Base-by-base conservation (phyloP, 2,888 invertebrate genomes). In the Dicyrtomina minuta region DNA sequence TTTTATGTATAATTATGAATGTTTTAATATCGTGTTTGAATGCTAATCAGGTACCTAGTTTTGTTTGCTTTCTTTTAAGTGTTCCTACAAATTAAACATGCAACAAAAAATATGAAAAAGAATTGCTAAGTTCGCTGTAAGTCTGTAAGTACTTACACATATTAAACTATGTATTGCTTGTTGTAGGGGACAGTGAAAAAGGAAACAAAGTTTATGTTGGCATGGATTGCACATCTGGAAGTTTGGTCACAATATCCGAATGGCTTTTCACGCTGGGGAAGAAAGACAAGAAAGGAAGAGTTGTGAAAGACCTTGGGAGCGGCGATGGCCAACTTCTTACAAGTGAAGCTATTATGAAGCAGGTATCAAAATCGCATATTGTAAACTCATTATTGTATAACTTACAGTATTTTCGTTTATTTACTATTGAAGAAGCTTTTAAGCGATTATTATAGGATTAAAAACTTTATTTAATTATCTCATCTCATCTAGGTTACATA, bases 131-230 rank as follows among this genome's bases (percentile, higher is more conserved):
- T 13, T 13, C 17, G 58, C 20, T 6, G 20, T 33, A 20, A 49
- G 51, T 56, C 20, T 10, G 39, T 22, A 67, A 20, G 27, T 6
- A n/a, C n/a, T n/a, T n/a, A n/a, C n/a, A n/a, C n/a, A n/a, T n/a
- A n/a, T n/a, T n/a, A n/a, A n/a, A 15, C 15, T n/a, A n/a, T n/a
- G n/a, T n/a, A n/a, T n/a, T n/a, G n/a, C n/a, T 13, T 69, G 15
- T 59, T 59, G 10, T 72, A 88, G 90, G 90, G 1, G 92, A 92
- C 80, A 90, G 90, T 27, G 82, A 86, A 33, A 87, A 87, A 74
- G 91, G 91, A 8, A 89, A 89, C 56, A 87, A 88, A 26, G 88
- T 90, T 2, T 92, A 88, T 81, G 85, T 87, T 22, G 92, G 90
- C 6, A 86, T 93, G 22, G 93, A 93, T 80, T 85, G 86, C 66